phyloP scores from a whole-genome alignment of 2,113 vertebrate genomes.

The Hystrix brachyura region DNA sequence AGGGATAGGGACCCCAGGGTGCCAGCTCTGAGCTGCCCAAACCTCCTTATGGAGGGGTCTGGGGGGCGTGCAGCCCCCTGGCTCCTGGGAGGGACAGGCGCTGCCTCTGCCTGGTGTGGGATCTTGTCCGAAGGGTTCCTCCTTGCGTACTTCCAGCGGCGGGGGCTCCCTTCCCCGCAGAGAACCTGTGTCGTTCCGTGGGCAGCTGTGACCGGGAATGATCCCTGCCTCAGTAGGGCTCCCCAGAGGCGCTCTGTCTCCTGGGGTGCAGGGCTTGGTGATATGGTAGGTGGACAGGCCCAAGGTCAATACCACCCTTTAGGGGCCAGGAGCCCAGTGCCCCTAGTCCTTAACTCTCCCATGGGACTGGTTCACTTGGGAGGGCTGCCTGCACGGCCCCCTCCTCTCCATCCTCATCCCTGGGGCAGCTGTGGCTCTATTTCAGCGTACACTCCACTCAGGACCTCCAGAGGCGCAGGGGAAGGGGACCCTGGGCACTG shows the following conservation, averaged over 20 bases:
- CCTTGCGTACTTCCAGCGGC: neutral
- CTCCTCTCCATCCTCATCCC: neutral
- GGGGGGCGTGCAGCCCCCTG: neutral
- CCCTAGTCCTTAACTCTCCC: neutral
- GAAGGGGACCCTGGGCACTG: neutral
- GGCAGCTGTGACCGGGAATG: neutral
- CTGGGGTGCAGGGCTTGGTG: neutral
- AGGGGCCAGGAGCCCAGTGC: neutral
- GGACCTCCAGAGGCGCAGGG: neutral
- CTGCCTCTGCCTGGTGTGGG: neutral
- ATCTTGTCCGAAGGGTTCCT: neutral
- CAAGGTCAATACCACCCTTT: neutral
- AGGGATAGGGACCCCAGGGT: neutral
- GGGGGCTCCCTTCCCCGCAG: neutral
- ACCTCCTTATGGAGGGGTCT: no score
- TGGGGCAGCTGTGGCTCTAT: neutral
- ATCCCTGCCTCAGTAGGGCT: neutral
- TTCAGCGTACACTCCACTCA: neutral
- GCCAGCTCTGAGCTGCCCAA: neutral
- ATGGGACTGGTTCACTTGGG: neutral
- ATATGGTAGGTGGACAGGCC: neutral
- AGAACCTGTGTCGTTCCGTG: neutral
- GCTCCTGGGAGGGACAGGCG: neutral
- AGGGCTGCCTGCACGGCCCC: neutral
- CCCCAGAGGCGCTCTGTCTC: neutral